Base-by-base conservation (phyloP, 2,113 vertebrate genomes). In the Phainopepla nitens region DNA sequence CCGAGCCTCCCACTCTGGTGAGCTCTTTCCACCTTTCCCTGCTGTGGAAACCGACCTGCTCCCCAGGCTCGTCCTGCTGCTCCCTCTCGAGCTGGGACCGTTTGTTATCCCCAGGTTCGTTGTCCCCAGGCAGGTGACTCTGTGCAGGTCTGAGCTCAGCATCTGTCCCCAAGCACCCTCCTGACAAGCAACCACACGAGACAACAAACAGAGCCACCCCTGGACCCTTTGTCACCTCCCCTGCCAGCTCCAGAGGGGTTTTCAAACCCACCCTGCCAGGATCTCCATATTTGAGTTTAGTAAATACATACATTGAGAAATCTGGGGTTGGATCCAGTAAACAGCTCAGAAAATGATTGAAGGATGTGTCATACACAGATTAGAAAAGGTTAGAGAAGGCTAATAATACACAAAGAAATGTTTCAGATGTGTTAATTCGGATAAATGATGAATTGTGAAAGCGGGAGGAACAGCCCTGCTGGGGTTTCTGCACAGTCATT, bases 281-380 rank as follows among this genome's bases (percentile, higher is more conserved):
- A 79, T 2, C 25, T 12, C 27, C 0, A 2, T 0, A 9, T 31
- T 3, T 23, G 13, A 18, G 21, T 6, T 36, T 2, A 2, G 23
- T 36, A 18, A 66, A 22, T 28, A 23, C 49, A 22, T 2, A 4
- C 1, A 4, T 2, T 2, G 20, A 39, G 62, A 68, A 82, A 51
- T 21, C 11, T 11, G 51, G 10, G 33, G 4, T 9, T 60, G 71
- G 50, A 27, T 57, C n/a, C 22, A 49, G 29, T 29, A 17, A 83
- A 58, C 8, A 22, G 18, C 28, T 36, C 36, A 35, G 31, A 45
- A 79, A 76, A 54, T 5, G 7, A 0, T 0, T 4, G 22, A 9
- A 11, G 16, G 16, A 12, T 8, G 33, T 12, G 41, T 42, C 11
- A 45, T 0, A 16, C 27, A n/a, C 24, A 19, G 39, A 39, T 39